Conservation (phyloP, 2,797 vertebrate genomes). For the Aselliscus stoliczkanus region DNA sequence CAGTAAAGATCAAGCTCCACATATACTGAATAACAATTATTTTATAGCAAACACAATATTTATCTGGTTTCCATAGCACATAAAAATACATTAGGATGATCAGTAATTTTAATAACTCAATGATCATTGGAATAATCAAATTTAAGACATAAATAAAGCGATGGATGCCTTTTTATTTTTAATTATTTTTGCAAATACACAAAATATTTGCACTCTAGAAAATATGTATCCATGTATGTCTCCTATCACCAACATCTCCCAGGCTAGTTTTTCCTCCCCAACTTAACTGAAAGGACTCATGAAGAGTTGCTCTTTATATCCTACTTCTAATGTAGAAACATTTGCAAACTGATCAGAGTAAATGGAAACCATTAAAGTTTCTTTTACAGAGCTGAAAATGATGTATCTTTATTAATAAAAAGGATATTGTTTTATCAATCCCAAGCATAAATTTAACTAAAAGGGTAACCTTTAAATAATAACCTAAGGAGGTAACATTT, state of each 20-base stretch:
- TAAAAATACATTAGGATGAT: background rate
- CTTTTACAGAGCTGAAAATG: background rate
- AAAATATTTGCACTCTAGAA: background rate
- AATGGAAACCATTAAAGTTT: background rate
- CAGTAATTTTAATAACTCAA: background rate
- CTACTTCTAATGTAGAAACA: background rate
- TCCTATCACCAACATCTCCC: background rate
- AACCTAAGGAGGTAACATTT: background rate
- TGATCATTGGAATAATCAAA: background rate
- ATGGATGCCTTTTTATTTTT: background rate
- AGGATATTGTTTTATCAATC: background rate
- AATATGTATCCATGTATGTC: background rate
- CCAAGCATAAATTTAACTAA: background rate
- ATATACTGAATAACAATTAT: background rate
- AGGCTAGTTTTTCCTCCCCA: background rate
- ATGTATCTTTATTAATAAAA: background rate
- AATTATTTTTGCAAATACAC: background rate
- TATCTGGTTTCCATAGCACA: background rate
- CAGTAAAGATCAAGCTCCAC: background rate
- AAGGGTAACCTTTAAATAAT: background rate
- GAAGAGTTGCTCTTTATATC: background rate
- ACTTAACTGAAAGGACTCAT: background rate
- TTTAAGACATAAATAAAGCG: background rate
- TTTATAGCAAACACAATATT: background rate
- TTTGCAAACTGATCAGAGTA: background rate